phyloP scores from a whole-genome alignment of 2,113 vertebrate genomes.

The Sapajus apella region DNA sequence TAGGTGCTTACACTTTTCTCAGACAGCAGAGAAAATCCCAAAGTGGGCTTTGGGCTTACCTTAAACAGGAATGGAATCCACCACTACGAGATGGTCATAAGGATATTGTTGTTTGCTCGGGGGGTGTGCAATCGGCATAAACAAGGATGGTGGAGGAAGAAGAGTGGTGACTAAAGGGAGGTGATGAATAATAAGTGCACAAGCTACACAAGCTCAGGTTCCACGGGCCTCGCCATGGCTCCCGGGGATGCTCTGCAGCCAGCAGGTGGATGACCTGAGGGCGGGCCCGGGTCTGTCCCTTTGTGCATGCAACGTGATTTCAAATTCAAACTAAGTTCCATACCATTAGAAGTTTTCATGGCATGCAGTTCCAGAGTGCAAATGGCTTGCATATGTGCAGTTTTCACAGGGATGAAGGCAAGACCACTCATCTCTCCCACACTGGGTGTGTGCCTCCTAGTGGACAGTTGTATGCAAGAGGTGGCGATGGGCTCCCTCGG shows the following conservation, averaged over 20 bases:
- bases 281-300: background rate
- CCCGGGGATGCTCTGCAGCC: background rate
- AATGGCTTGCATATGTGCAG: conserved; percentile 32
- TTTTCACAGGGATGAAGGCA: conserved; percentile 28
- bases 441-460: background rate
- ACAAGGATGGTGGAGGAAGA: background rate
- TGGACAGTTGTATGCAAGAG: background rate
- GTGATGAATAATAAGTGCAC: background rate
- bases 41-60: background rate
- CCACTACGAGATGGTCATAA: background rate
- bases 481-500: background rate
- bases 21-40: background rate
- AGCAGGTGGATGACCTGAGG: background rate
- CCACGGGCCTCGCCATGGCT: background rate
- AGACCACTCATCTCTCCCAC: background rate
- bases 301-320: background rate
- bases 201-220: background rate
- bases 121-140: background rate
- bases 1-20: background rate
- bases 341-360: background rate
- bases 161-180: background rate
- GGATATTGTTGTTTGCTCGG: background rate
- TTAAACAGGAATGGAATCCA: background rate
- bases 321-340: background rate
- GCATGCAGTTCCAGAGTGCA: conserved; percentile 34